Conservation (phyloP, 2,113 vertebrate species). For the Indicator indicator region DNA sequence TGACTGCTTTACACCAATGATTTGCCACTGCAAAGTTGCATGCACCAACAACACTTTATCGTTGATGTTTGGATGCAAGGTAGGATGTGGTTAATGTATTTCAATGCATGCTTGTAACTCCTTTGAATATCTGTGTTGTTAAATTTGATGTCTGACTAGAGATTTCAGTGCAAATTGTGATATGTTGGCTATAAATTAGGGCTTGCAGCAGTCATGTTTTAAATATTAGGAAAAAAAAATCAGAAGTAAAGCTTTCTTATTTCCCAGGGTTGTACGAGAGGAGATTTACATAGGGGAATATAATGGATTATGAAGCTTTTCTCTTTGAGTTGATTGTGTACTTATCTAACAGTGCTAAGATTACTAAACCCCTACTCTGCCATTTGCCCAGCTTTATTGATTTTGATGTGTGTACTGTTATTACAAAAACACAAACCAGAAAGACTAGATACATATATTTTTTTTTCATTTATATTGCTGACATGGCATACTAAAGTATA, state of each 20-base stretch:
- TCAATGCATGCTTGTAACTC: slow-evolving; percentile 70
- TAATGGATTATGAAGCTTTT: slow-evolving; percentile 26
- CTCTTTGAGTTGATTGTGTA: slow-evolving; percentile 30
- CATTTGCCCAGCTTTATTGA: slow-evolving; percentile 41
- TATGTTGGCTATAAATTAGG: slow-evolving; percentile 14
- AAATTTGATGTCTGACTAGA: slow-evolving; percentile 51
- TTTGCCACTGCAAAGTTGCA: slow-evolving; percentile 97
- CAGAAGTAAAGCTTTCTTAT: slow-evolving; percentile 27
- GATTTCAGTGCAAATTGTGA: slow-evolving; percentile 44
- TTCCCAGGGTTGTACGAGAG: neutral
- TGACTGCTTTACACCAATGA: slow-evolving; percentile 88
- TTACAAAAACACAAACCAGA: slow-evolving; percentile 3
- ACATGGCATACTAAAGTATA: neutral
- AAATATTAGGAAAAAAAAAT: neutral
- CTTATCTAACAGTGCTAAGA: slow-evolving; percentile 44
- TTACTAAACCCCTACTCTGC: slow-evolving; percentile 16
- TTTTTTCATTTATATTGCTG: slow-evolving; percentile 22
- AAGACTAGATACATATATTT: neutral
- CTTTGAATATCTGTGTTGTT: slow-evolving; percentile 49
- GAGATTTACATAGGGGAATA: slow-evolving; percentile 10
- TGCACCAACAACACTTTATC: slow-evolving; percentile 94
- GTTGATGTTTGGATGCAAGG: slow-evolving; percentile 98
- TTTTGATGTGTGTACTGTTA: slow-evolving; percentile 28
- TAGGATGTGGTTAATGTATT: slow-evolving; percentile 78
- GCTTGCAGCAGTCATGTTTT: neutral